Percentiles rank a stretch among this genome's conserved stretches.
Conservation (phyloP, 1,140 invertebrate species). For the Pygmarrhopalites habei region DNA sequence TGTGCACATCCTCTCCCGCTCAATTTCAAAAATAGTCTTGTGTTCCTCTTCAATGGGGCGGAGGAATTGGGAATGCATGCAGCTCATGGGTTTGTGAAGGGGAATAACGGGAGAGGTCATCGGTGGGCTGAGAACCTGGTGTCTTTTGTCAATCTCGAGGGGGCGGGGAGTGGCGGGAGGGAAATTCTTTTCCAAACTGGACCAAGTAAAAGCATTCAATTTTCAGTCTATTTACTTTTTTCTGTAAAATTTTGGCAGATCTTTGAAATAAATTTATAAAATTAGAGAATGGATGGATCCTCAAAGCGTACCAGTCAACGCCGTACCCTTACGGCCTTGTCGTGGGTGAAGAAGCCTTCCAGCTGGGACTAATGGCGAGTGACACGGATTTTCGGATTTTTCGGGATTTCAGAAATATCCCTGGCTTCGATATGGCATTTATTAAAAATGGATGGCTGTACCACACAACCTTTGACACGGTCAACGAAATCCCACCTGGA, state of each 20-base stretch:
- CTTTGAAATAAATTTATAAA: no score
- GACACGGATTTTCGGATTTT: slow-evolving; percentile 95
- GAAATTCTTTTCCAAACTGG: slow-evolving; percentile 93
- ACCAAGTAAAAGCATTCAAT: slow-evolving; percentile 83
- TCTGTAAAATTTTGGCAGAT: slow-evolving; percentile 2
- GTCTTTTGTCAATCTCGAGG: slow-evolving; percentile 90
- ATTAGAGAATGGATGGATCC: slow-evolving; percentile 34
- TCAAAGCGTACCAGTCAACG: slow-evolving; percentile 72
- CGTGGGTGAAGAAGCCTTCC: slow-evolving; percentile 88
- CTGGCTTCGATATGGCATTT: slow-evolving; percentile 89
- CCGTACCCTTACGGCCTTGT: slow-evolving; percentile 84
- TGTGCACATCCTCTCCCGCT: slow-evolving; percentile 44
- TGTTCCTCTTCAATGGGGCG: slow-evolving; percentile 85
- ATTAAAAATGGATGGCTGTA: slow-evolving; percentile 87
- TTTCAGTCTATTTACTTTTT: not conserved
- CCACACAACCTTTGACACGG: slow-evolving; percentile 73
- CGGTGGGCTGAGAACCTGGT: slow-evolving; percentile 72
- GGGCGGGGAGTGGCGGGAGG: slow-evolving; percentile 83
- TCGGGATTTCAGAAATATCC: slow-evolving; percentile 74
- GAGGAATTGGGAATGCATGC: slow-evolving; percentile 66
- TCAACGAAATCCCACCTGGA: slow-evolving; percentile 48
- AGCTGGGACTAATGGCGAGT: slow-evolving; percentile 81
- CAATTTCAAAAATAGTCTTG: slow-evolving; percentile 58
- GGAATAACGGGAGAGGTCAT: slow-evolving; percentile 51
- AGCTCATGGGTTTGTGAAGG: slow-evolving; percentile 26